phyloP scores from a whole-genome alignment of 2,797 vertebrate genomes.

The Anabas testudineus region DNA sequence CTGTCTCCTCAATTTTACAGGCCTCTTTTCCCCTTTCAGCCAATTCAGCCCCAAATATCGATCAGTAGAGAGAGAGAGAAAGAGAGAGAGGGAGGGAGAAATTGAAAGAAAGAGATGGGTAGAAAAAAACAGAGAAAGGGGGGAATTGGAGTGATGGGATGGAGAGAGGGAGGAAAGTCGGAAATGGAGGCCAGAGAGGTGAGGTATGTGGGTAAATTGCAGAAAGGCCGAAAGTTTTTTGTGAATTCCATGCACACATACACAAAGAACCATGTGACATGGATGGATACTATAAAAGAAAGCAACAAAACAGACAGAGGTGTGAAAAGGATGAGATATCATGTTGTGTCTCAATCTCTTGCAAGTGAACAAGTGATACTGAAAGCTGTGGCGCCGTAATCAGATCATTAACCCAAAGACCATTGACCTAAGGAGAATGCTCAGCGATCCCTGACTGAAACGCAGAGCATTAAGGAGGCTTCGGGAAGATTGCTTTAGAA shows the following conservation, averaged over 20 bases:
- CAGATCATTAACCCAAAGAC: constrained; percentile 72
- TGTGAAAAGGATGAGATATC: constrained; percentile 28
- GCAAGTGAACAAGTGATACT: constrained; percentile 50
- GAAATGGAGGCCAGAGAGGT: constrained; percentile 73
- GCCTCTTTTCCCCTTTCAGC: constrained; percentile 83
- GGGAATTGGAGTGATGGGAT: constrained; percentile 54
- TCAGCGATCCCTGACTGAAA: constrained; percentile 59
- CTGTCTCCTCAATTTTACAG: constrained; percentile 83
- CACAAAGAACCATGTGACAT: not conserved
- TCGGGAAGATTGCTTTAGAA: constrained; percentile 68
- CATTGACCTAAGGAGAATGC: constrained; percentile 68
- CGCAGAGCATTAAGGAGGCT: constrained; percentile 60
- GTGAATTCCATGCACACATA: not conserved
- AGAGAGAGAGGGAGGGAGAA: constrained; percentile 28
- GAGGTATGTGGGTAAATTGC: constrained; percentile 63
- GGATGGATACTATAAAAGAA: not conserved
- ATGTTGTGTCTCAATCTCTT: constrained; percentile 22
- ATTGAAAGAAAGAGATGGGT: constrained; percentile 58
- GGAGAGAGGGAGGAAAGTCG: constrained; percentile 37
- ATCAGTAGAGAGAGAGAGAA: constrained; percentile 60
- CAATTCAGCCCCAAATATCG: constrained; percentile 85
- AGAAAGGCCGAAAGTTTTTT: constrained; percentile 63
- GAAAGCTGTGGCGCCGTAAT: constrained; percentile 47
- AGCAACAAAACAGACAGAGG: constrained; percentile 16
- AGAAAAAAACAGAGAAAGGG: constrained; percentile 29